phyloP scores from a whole-genome alignment of 2,113 vertebrate genomes.

The Steatornis caripensis region DNA sequence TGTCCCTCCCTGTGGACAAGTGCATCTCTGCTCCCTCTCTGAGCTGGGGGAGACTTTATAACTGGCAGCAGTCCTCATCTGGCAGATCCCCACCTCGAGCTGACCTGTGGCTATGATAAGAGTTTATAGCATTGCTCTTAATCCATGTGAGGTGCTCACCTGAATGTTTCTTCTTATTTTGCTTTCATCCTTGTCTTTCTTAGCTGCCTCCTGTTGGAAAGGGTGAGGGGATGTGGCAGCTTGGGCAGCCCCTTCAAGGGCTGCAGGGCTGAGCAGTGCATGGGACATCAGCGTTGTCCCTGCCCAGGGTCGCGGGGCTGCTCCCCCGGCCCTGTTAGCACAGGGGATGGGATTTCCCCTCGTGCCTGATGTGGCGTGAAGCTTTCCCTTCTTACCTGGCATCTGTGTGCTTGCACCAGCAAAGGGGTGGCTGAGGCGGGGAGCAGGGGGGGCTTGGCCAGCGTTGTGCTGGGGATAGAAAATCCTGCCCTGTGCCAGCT shows the following conservation, averaged over 20 bases:
- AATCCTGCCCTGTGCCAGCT: background rate
- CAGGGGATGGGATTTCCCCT: accelerated
- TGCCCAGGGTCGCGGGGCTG: background rate
- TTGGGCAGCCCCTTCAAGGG: background rate
- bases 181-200: background rate
- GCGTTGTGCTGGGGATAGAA: background rate
- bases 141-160: background rate
- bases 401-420: background rate
- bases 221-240: background rate
- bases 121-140: background rate
- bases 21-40: background rate
- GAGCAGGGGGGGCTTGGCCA: background rate
- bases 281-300: background rate
- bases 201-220: background rate
- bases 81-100: too few relatives aligned
- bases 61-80: background rate
- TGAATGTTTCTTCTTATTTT: background rate
- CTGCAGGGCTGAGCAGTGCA: background rate
- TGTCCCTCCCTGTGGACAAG: background rate
- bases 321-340: background rate
- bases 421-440: background rate
- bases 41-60: background rate
- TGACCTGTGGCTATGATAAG: background rate
- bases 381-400: background rate
- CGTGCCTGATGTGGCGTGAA: accelerated